Base-by-base conservation (phyloP, 2,888 invertebrate species). In the Lycaena phlaeas region DNA sequence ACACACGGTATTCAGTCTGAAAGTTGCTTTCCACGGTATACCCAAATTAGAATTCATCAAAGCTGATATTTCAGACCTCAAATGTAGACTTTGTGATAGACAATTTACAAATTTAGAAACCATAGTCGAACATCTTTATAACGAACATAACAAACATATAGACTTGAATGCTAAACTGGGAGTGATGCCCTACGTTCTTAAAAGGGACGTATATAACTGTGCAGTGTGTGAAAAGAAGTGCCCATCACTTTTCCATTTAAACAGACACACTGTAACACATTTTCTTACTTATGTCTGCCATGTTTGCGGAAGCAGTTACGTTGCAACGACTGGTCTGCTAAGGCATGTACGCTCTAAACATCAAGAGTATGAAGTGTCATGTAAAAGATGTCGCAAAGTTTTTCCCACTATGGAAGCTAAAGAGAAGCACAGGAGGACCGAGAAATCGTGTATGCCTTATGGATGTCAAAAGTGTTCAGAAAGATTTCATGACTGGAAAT, bases 401-500 rank as follows among this genome's bases (percentile, higher is more conserved):
- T 82, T 82, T 45, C 77, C 82, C 0, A 71, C 61, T 0, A 74
- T 77, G 67, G 77, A 81, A 18, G 79, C 76, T 0, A 81, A 78
- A 40, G 73, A 77, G 43, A 64, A 63, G 4, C 82, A 82, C 43
- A 57, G 72, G 0, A 51, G 74, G 0, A 66, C 66, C 0, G 73
- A 75, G 34, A 79, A 78, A 31, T 66, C 70, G 0, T 81, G 81
- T 46, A 69, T 79, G 74, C 71, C 78, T 0, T 81, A 82, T 48
- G 66, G 70, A 14, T 82, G 81, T 46, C 64, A 65, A 0, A 70
- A 71, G 31, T 82, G 81, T 39, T 60, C 64, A 5, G 78, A 79
- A 45, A 50, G 81, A 27, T 82, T 82, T 48, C 50, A 68, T 0
- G 70, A 75, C 49, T 77, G 70, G 62, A 75, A 74, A 41, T 50